These are phyloP conservation scores for Zaprionus lachaisei DNA, from an alignment of 1,140 invertebrate genomes.

Conservation along the genomic window DNA sequence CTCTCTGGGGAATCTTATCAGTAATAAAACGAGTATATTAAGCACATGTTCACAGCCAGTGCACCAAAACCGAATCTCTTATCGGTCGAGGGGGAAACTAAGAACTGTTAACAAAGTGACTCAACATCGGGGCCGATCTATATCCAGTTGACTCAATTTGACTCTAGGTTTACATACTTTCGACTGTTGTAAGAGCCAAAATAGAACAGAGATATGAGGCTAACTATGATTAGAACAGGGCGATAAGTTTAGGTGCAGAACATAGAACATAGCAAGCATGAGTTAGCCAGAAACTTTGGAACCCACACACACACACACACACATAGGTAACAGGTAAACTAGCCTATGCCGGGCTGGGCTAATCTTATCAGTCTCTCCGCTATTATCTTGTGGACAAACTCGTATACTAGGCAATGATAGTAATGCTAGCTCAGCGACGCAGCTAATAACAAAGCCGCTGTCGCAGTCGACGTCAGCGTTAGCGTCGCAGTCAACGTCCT, in stretches of 20 bases:
- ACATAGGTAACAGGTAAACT: background rate
- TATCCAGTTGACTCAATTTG: too few species aligned
- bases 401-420: constrained; percentile 36
- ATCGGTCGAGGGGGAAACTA: background rate
- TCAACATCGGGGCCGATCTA: background rate
- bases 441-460: background rate
- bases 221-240: background rate
- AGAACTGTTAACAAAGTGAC: background rate
- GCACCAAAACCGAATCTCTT: background rate
- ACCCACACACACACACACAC: background rate
- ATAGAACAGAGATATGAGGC: background rate
- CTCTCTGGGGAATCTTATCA: background rate
- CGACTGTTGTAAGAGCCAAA: background rate
- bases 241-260: background rate
- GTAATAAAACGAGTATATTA: constrained; percentile 18
- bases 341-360: background rate
- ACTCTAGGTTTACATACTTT: background rate
- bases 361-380: constrained; percentile 36
- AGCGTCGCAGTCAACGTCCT: constrained; percentile 20
- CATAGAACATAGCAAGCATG: constrained; percentile 7
- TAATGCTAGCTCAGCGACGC: constrained; percentile 21
- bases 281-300: constrained; percentile 9
- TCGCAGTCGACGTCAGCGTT: constrained; percentile 2
- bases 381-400: constrained; percentile 50
- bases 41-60: background rate